Evolutionary conservation across 64 coral and sea anemone species (phyloP).

Genomic region (Actinia equina): DNA sequence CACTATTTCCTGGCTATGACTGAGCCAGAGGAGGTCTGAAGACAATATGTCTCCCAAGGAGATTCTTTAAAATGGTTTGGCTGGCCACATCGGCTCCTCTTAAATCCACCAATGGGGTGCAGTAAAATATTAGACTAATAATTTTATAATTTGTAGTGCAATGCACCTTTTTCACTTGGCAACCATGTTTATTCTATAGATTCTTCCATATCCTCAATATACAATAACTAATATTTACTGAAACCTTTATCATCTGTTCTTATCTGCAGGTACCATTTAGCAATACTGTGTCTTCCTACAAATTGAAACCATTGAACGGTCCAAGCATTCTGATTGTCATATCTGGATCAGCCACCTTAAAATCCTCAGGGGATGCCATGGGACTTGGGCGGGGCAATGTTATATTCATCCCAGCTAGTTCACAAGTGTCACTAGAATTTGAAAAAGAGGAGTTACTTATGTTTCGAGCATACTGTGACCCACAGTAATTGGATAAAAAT

Average conservation of each 20-base stretch:
- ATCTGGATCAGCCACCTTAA: conserved; percentile 59
- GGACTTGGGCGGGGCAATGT: conserved; percentile 38
- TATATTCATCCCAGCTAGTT: conserved; percentile 78
- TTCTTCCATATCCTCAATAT: too few relatives aligned
- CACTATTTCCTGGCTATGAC: too few relatives aligned
- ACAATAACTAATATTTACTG: not conserved
- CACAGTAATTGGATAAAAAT: not conserved
- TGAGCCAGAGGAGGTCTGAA: too few relatives aligned
- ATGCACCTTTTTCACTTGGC: too few relatives aligned
- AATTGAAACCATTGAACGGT: conserved; percentile 58
- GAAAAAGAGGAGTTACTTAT: conserved; percentile 38
- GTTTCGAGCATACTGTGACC: conserved; percentile 81
- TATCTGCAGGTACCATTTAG: conserved; percentile 58
- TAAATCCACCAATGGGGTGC: too few relatives aligned
- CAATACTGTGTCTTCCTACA: conserved; percentile 32
- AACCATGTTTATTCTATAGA: too few relatives aligned
- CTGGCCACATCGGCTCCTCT: too few relatives aligned
- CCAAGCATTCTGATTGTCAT: conserved; percentile 80
- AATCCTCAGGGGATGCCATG: not conserved
- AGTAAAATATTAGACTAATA: too few relatives aligned
- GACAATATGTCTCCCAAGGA: too few relatives aligned
- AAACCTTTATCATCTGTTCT: not conserved
- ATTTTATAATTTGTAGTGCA: too few relatives aligned
- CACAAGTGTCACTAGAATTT: conserved; percentile 38
- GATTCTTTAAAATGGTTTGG: too few relatives aligned